phyloP scores from a whole-genome alignment of 2,113 vertebrate genomes.

The Carassius carassius region DNA sequence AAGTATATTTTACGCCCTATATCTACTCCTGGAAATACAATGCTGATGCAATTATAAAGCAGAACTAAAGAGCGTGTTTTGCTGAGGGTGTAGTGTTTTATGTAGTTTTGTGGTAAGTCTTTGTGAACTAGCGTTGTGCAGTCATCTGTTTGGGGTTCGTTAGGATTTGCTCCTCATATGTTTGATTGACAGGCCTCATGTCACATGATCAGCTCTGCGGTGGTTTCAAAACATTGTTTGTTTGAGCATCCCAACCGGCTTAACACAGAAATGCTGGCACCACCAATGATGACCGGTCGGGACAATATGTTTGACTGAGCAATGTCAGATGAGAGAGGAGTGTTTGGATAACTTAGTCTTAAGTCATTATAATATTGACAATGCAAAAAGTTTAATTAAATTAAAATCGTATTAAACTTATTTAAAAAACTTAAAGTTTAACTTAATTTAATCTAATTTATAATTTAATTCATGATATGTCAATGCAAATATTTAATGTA shows the following conservation, averaged over 20 bases:
- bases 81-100: constrained; percentile 6
- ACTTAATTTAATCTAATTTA: too few relatives aligned
- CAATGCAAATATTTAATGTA: too few relatives aligned
- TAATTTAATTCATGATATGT: too few relatives aligned
- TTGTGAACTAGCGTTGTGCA: background rate
- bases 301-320: background rate
- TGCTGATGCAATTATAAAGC: constrained; percentile 15
- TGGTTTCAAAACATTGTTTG: background rate
- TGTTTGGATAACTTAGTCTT: too few relatives aligned
- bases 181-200: background rate
- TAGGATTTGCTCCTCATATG: constrained; percentile 10
- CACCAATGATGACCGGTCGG: background rate
- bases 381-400: too few relatives aligned
- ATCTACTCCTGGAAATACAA: constrained; percentile 1
- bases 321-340: too few relatives aligned
- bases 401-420: too few relatives aligned
- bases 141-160: constrained; percentile 27
- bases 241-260: background rate
- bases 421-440: too few relatives aligned
- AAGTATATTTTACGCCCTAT: background rate
- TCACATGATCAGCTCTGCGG: background rate
- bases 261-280: background rate
- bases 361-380: too few relatives aligned
- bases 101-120: constrained; percentile 12
- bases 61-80: background rate